Base-by-base conservation (phyloP, 2,797 vertebrate species). In the Synaphobranchus kaupii region DNA sequence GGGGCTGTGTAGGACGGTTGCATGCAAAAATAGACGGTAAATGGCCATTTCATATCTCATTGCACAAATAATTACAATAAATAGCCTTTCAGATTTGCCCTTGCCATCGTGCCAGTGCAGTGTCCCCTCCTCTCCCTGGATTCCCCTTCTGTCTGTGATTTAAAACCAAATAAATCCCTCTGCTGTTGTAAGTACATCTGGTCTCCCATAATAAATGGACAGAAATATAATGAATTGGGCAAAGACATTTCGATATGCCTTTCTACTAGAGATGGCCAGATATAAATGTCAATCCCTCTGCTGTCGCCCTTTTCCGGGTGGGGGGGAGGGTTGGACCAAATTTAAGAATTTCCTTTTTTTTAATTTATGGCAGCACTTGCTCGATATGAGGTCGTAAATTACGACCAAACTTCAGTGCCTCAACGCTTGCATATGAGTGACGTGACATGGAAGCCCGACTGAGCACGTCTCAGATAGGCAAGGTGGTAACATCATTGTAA, bases 61-160 rank as follows among this genome's bases (percentile, higher is more conserved):
- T 84, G 82, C 82, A 84, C 86, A 84, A 87, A 87, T 84, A 58
- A 84, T 85, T 78, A 80, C 48, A 87, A 84, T 84, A 78, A 78
- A 87, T 58, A 84, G 83, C 73, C 54, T 22, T 48, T 87, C 47
- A 13, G 4, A 4, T 31, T 78, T 87, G 86, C 71, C 66, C 44
- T 85, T 87, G 83, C 48, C 68, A 52, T 63, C 15, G 8, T 60
- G 83, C 47, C 58, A 76, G 56, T 48, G 13, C 3, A 31, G 8
- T 76, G 71, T 78, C 34, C 68, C 58, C 7, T 78, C 54, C 44
- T 48, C 13, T 80, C 83, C 3, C 52, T 50, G 73, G 44, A 58
- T n/a, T 84, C 22, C 48, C 56, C 54, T 5, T 76, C 44, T 58
- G 12, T 58, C 25, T 47, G 66, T 34, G 56, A 48, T 80, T 85